Percentiles rank a stretch among this genome's conserved stretches.
These are phyloP conservation scores for Polia nebulosa DNA, from an alignment of 2,888 invertebrate genomes.

Conservation along the genomic window DNA sequence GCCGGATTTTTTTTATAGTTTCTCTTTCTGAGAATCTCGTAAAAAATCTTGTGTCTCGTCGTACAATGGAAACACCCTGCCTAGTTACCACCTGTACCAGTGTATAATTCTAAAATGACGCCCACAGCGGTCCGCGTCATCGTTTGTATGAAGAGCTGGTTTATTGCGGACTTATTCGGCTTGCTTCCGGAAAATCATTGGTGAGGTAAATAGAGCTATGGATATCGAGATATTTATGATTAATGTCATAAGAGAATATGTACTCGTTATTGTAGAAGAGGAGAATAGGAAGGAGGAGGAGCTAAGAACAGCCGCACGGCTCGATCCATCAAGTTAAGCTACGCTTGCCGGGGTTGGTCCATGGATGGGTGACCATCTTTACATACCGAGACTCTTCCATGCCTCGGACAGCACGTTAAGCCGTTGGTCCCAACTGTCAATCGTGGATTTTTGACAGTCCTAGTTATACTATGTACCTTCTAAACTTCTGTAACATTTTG, in stretches of 20 bases:
- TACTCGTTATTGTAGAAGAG: too few species aligned
- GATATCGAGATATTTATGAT: constrained; percentile 9
- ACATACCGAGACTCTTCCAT: too few species aligned
- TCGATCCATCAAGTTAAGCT: too few species aligned
- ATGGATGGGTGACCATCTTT: too few species aligned
- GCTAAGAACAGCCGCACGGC: too few species aligned
- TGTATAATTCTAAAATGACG: constrained; percentile 43
- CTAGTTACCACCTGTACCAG: constrained; percentile 52
- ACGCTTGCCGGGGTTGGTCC: too few species aligned
- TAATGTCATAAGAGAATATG: neutral
- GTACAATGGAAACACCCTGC: constrained; percentile 7
- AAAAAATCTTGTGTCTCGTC: neutral
- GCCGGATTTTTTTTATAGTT: neutral
- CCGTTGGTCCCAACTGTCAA: too few species aligned
- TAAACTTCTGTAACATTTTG: too few species aligned
- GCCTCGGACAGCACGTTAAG: too few species aligned
- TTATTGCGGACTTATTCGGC: constrained; percentile 38
- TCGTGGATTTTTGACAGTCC: too few species aligned
- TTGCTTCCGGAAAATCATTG: constrained; percentile 42
- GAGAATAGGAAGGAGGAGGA: too few species aligned
- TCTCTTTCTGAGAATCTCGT: neutral
- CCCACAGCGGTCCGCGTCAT: constrained; percentile 42
- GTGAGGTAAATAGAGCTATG: constrained; percentile 15
- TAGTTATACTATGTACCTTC: too few species aligned
- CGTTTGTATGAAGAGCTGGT: constrained; percentile 45